Conservation (phyloP, 2,797 vertebrate species). For the Pipistrellus pygmaeus region DNA sequence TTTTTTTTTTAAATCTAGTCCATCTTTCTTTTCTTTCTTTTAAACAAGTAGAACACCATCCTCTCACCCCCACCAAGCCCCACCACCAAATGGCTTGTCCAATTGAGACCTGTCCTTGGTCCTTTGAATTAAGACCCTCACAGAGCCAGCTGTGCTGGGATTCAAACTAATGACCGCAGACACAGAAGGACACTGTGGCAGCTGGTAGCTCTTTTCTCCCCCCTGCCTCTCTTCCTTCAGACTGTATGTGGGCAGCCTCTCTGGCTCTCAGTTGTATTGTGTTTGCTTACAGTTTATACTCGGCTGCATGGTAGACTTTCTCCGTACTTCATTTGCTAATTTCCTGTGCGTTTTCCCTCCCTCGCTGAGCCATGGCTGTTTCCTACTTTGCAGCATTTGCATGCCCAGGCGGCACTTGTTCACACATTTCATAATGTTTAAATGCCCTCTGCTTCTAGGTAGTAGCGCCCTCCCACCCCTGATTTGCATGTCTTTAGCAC, state of each 20-base stretch:
- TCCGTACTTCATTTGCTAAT: slow-evolving; percentile 84
- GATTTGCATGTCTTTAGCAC: slow-evolving; percentile 87
- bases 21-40: slow-evolving; percentile 57
- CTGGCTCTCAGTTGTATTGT: slow-evolving; percentile 78
- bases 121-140: slow-evolving; percentile 87
- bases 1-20: neutral
- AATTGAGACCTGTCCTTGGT: slow-evolving; percentile 86
- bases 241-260: slow-evolving; percentile 78
- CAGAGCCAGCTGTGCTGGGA: slow-evolving; percentile 88
- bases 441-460: slow-evolving; percentile 85
- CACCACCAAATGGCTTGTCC: slow-evolving; percentile 82
- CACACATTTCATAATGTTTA: slow-evolving; percentile 83
- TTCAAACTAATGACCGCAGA: slow-evolving; percentile 88
- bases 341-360: slow-evolving; percentile 81
- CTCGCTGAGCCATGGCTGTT: slow-evolving; percentile 69
- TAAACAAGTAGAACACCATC: slow-evolving; percentile 61
- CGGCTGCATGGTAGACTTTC: slow-evolving; percentile 83
- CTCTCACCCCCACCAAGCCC: slow-evolving; percentile 45
- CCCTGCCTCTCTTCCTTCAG: slow-evolving; percentile 76
- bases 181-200: slow-evolving; percentile 88
- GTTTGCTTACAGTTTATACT: slow-evolving; percentile 80
- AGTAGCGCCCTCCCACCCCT: slow-evolving; percentile 82
- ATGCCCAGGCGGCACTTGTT: slow-evolving; percentile 82
- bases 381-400: slow-evolving; percentile 78
- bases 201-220: slow-evolving; percentile 83